Percentiles rank a stretch among this genome's conserved stretches.
phyloP scores from a whole-genome alignment of 2,888 invertebrate species.

The Pogonocherus hispidulus region DNA sequence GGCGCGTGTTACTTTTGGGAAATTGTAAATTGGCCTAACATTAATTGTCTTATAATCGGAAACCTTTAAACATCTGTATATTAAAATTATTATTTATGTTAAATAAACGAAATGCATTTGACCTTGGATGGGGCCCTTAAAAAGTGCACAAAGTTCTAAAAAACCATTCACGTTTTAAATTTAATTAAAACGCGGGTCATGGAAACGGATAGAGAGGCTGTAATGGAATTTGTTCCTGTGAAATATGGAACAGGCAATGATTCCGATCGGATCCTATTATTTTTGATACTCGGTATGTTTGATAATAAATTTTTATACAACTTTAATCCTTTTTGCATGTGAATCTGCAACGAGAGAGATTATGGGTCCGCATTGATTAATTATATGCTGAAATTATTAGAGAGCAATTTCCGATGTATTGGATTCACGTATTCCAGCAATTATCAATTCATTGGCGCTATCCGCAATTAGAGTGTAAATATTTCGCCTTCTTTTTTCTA shows the following conservation, averaged over 20 bases:
- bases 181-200: conserved; percentile 7
- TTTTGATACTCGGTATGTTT: conserved; percentile 37
- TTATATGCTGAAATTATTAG: conserved; percentile 43
- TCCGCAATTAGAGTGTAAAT: background rate
- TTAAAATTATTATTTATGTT: too few species aligned
- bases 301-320: conserved; percentile 46
- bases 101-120: background rate
- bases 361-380: conserved; percentile 43
- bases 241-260: conserved; percentile 33
- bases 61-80: too few species aligned
- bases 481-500: background rate
- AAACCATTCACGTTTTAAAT: background rate
- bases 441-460: background rate
- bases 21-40: too few species aligned
- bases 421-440: conserved; percentile 10
- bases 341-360: conserved; percentile 38
- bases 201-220: background rate
- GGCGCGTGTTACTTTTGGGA: too few species aligned
- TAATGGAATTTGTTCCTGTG: conserved; percentile 22
- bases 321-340: conserved; percentile 42
- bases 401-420: conserved; percentile 32
- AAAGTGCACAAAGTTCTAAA: background rate
- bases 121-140: too few species aligned
- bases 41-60: too few species aligned
- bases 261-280: conserved; percentile 30